These are phyloP conservation scores for Nowickia ferox DNA, from an alignment of 2,888 invertebrate species.

Conservation along the genomic window DNA sequence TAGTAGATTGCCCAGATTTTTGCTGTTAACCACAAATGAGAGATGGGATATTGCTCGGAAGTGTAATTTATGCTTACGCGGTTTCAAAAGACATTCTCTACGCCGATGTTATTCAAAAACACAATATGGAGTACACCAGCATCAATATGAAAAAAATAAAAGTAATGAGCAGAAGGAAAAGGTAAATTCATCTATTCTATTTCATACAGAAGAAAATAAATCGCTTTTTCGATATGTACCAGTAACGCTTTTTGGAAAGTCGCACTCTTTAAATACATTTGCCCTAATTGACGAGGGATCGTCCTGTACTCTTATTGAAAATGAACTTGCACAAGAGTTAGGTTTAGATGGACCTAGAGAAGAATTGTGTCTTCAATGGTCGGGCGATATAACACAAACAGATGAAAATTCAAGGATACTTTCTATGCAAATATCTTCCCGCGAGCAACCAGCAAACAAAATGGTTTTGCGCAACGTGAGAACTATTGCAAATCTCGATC, in stretches of 20 bases:
- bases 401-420: slow-evolving; percentile 61
- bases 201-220: slow-evolving; percentile 26
- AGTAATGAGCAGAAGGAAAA: not conserved
- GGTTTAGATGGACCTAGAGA: slow-evolving; percentile 52
- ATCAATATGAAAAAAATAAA: not conserved
- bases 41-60: slow-evolving; percentile 55
- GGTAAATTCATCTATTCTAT: slow-evolving; percentile 19
- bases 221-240: slow-evolving; percentile 52
- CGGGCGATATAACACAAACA: slow-evolving; percentile 68
- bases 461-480: slow-evolving; percentile 59
- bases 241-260: slow-evolving; percentile 44
- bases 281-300: slow-evolving; percentile 69
- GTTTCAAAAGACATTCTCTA: slow-evolving; percentile 45
- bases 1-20: slow-evolving; percentile 48
- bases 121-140: slow-evolving; percentile 35
- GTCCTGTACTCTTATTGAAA: slow-evolving; percentile 62
- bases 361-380: slow-evolving; percentile 67
- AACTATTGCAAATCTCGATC: slow-evolving; percentile 58
- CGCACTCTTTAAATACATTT: slow-evolving; percentile 54
- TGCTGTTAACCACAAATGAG: slow-evolving; percentile 30
- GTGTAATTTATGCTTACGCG: slow-evolving; percentile 46
- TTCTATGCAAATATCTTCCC: slow-evolving; percentile 46
- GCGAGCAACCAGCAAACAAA: slow-evolving; percentile 12
- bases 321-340: slow-evolving; percentile 47
- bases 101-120: slow-evolving; percentile 41